These are phyloP conservation scores for Pleuronectes platessa DNA, from an alignment of 2,113 vertebrate genomes.

Conservation along the genomic window DNA sequence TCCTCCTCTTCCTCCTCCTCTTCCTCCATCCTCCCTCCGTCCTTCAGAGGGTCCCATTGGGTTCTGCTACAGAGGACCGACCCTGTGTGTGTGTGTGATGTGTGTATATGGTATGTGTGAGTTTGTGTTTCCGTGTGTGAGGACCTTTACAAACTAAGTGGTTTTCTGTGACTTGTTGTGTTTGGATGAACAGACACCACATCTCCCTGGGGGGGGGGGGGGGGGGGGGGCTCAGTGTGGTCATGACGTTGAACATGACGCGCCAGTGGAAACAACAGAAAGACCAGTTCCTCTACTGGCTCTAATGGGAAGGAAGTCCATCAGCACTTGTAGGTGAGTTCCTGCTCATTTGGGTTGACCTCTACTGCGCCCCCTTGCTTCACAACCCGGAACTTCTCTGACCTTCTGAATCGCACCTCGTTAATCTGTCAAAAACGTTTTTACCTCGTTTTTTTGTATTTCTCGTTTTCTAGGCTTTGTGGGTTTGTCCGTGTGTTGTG, in stretches of 20 bases:
- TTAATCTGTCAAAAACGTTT: not conserved
- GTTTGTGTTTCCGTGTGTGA: not conserved
- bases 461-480: not conserved
- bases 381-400: not conserved
- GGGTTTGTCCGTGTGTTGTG: not conserved
- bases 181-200: not conserved
- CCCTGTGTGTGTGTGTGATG: constrained; percentile 3
- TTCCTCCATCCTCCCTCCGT: constrained; percentile 15
- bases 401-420: not conserved
- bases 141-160: not conserved
- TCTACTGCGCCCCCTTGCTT: not conserved
- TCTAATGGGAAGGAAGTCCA: too few species aligned
- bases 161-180: not conserved
- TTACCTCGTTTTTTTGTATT: not conserved
- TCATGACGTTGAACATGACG: too few species aligned
- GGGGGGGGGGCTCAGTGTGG: too few species aligned
- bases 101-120: constrained; percentile 12
- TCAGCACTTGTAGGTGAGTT: too few species aligned
- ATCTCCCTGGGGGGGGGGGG: too few species aligned
- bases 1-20: not conserved
- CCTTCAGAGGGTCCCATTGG: constrained; percentile 15
- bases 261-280: too few species aligned
- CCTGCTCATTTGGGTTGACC: not conserved
- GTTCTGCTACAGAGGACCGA: constrained; percentile 62
- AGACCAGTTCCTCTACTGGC: too few species aligned